A percentile compares a stretch with the other conserved stretches of the same genome.
Conservation (phyloP, 2,797 vertebrate species). For the Ataeniobius toweri region DNA sequence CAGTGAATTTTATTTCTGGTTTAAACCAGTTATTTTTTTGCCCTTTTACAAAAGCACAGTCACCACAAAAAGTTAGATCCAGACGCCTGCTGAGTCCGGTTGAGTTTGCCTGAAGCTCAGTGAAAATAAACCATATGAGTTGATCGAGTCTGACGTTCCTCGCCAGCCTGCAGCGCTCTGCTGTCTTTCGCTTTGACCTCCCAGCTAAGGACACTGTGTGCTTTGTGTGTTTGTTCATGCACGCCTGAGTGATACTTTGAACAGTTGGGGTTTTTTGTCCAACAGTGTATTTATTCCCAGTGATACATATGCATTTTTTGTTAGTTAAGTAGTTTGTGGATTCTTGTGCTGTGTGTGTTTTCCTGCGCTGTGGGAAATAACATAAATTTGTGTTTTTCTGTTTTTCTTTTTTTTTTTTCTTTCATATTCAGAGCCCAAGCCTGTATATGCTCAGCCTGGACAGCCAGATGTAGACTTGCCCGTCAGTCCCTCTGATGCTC, state of each 20-base stretch:
- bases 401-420: background rate
- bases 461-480: conserved; percentile 98
- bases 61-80: conserved; percentile 41
- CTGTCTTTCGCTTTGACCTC: conserved; percentile 73
- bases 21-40: conserved; percentile 47
- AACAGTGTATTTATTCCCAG: conserved; percentile 3
- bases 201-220: conserved; percentile 60
- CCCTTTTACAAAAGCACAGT: conserved; percentile 50
- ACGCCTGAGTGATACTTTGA: conserved; percentile 29
- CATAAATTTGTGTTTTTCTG: background rate
- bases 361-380: background rate
- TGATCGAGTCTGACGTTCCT: conserved; percentile 75
- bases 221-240: conserved; percentile 22
- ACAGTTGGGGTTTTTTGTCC: background rate
- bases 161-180: conserved; percentile 65
- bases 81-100: conserved; percentile 69
- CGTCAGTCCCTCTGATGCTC: conserved; percentile 95
- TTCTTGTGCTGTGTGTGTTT: background rate
- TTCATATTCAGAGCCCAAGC: conserved; percentile 90
- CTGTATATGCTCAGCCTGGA: conserved; percentile 96
- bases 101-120: conserved; percentile 61
- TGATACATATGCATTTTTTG: conserved; percentile 15
- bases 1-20: conserved; percentile 22
- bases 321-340: conserved; percentile 12
- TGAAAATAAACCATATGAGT: conserved; percentile 73